Base-by-base conservation (phyloP, 2,888 invertebrate species). In the Caenorhabditis sp. region DNA sequence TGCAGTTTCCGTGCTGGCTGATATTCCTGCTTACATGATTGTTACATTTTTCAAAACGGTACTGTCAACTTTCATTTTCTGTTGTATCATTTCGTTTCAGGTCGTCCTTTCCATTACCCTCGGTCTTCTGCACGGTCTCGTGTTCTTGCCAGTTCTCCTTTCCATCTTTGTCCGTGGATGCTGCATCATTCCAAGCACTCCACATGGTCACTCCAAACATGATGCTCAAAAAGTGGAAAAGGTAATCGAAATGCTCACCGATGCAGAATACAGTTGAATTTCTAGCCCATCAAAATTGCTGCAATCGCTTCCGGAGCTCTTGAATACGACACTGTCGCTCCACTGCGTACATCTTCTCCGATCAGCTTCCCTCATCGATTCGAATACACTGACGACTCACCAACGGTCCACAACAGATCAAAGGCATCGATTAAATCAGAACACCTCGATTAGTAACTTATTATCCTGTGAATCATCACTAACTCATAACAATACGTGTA, bases 21-120 rank as follows among this genome's bases (percentile, higher is more conserved):
- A 97, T 62, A 96, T 97, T 0, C 95, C 96, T 85, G 97, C 97
- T 86, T 97, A 97, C 92, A 96, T 97, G 84, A 97, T 97, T 92
- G 94, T 95, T 37, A 97, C 97, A 0, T 97, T 98, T 94, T 97
- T 97, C 93, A 97, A 97, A 93, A 97, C 97, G 95, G 88, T 86
- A n/a, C n/a, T n/a, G n/a, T n/a, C n/a, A n/a, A n/a, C n/a, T n/a
- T n/a, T n/a, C n/a, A n/a, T n/a, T n/a, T n/a, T n/a, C n/a, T n/a
- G n/a, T n/a, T n/a, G n/a, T n/a, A n/a, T n/a, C n/a, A n/a, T n/a
- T n/a, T 51, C 56, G n/a, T 28, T 53, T 37, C 4, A 11, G 84
- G 90, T 90, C 13, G 88, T 90, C 55, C 87, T 90, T 8, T 87
- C 89, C 8, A 90, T 90, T 65, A 60, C 82, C 18, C 80, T 91